Evolutionary conservation across 1,140 invertebrate species (phyloP).

Genomic region (Atta cephalotes): DNA sequence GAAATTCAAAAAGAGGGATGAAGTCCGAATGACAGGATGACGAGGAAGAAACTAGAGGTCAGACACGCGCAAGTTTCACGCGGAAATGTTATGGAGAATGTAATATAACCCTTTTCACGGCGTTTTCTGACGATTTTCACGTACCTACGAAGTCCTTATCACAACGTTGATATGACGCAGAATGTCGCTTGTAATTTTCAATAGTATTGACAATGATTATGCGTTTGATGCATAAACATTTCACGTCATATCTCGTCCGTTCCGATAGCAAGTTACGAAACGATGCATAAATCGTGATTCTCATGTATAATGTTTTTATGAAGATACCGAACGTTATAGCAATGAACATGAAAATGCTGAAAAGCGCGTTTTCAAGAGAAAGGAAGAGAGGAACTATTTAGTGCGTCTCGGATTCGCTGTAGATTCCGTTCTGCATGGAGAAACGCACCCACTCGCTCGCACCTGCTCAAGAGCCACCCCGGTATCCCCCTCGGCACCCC

Average conservation of each 20-base stretch:
- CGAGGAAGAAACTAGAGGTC: slow-evolving; percentile 73
- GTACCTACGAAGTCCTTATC: background rate
- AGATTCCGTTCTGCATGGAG: slow-evolving; percentile 78
- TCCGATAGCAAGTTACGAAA: background rate
- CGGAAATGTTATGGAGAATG: slow-evolving; percentile 68
- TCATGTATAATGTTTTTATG: background rate
- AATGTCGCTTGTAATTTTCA: background rate
- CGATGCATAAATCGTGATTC: background rate
- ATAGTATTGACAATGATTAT: background rate
- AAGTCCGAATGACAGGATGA: slow-evolving; percentile 7
- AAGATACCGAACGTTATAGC: too few species aligned
- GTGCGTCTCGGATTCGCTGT: slow-evolving; percentile 67
- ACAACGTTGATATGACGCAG: background rate
- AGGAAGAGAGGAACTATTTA: slow-evolving; percentile 17
- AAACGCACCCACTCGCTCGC: slow-evolving; percentile 81
- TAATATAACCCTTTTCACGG: slow-evolving; percentile 66
- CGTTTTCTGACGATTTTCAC: slow-evolving; percentile 38
- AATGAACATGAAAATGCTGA: background rate
- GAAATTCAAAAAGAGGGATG: background rate
- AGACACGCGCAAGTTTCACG: slow-evolving; percentile 78
- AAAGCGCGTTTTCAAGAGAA: background rate
- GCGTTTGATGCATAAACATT: background rate
- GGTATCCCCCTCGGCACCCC: slow-evolving; percentile 70
- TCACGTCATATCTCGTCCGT: background rate
- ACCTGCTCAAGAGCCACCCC: slow-evolving; percentile 79